Evolutionary conservation across 2,113 vertebrate species (phyloP).

Genomic region (Mesoclemmys tuberculata): DNA sequence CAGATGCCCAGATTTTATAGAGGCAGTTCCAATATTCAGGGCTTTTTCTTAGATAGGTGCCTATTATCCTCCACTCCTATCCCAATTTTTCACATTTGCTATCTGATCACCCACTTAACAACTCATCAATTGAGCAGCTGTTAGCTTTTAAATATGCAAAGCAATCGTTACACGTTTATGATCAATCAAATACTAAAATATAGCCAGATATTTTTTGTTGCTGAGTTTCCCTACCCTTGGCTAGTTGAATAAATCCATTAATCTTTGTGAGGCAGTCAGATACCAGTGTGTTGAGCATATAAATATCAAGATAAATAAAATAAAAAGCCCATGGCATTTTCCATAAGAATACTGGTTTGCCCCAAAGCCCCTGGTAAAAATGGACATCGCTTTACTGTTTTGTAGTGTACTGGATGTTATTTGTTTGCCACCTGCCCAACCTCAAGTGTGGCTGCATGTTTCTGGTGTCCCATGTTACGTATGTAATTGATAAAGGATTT

Average conservation of each 20-base stretch:
- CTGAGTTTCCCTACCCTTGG: not conserved
- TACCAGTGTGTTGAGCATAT: not conserved
- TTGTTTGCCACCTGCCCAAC: not conserved
- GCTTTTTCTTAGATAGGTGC: too few relatives aligned
- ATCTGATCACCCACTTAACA: not conserved
- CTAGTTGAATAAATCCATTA: not conserved
- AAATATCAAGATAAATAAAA: not conserved
- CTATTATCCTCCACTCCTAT: too few relatives aligned
- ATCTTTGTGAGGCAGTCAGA: not conserved
- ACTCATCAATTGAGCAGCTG: not conserved
- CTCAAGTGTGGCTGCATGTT: not conserved
- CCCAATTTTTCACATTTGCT: too few relatives aligned
- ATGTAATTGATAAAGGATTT: not conserved
- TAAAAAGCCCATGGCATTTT: not conserved
- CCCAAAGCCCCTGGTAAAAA: not conserved
- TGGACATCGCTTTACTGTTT: not conserved
- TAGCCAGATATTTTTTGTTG: not conserved
- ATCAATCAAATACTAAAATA: not conserved
- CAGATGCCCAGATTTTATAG: too few relatives aligned
- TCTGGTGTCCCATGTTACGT: not conserved
- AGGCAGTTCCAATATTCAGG: too few relatives aligned
- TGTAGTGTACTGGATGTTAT: not conserved
- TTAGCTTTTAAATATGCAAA: not conserved
- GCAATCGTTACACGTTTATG: not conserved
- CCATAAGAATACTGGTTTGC: accelerated